Base-by-base conservation (phyloP, 2,888 invertebrate species). In the Desoria tigrina region DNA sequence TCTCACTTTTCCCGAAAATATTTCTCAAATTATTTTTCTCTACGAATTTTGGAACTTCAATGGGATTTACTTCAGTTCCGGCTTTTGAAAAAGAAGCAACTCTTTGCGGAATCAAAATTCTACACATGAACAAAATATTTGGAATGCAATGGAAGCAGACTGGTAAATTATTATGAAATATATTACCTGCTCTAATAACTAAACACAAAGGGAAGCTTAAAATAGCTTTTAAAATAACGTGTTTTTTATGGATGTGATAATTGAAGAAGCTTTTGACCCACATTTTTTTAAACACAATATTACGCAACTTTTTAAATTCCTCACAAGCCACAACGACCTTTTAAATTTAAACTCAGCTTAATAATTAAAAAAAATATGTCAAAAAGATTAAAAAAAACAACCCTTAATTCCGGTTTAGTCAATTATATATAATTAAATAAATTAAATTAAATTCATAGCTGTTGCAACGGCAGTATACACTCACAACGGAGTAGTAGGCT, bases 51-150 rank as follows among this genome's bases (percentile, higher is more conserved):
- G 75, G 75, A 45, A 75, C 75, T 2, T 55, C 64, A 0, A 68
- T 73, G 56, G 75, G 75, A 16, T 75, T 75, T 56, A 75, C 75
- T 1, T 63, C 63, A n/a, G 68, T 75, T 9, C 75, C 75, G n/a
- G 75, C 68, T 23, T 68, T 51, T 63, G 66, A 65, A 11, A 26
- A 27, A 69, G 21, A 23, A 27, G 57, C 42, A 21, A 32, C 45
- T 39, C 45, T 68, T 16, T 66, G 61, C 37, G 74, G 68, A 54
- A 63, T 68, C 14, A 64, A 66, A 42, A 69, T 74, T 11, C 23
- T 60, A 14, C 68, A 69, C 63, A 74, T 75, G 71, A 71, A 63
- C 68, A 75, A 75, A 56, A 67, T 75, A 2, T 75, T 75, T 51
- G 75, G 75, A 14, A 62, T 75, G 4, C 73, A 73, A 45, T 75